These are phyloP conservation scores for Menidia menidia DNA, from an alignment of 2,797 vertebrate species.

Conservation along the genomic window DNA sequence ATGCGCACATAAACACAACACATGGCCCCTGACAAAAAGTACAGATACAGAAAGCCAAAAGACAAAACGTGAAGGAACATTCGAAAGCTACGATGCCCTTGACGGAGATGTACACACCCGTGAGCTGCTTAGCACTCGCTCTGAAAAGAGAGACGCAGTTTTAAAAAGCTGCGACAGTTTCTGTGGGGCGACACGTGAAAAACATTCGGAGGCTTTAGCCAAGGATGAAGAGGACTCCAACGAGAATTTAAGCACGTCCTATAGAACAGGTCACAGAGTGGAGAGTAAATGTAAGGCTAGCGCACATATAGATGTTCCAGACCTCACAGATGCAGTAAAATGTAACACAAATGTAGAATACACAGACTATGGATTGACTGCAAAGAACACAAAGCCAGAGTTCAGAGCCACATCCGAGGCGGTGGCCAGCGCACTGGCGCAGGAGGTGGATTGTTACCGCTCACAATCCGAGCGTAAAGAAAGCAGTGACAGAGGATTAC, in stretches of 20 bases:
- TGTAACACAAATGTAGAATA: neutral
- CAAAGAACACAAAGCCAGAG: constrained; percentile 11
- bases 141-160: neutral
- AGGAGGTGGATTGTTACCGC: constrained; percentile 19
- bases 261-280: constrained; percentile 8
- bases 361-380: constrained; percentile 14
- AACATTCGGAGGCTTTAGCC: neutral
- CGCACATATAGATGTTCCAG: neutral
- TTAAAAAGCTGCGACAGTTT: constrained; percentile 13
- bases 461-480: constrained; percentile 22
- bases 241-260: neutral
- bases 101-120: constrained; percentile 15
- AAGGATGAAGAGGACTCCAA: neutral
- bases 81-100: constrained; percentile 10
- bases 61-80: neutral
- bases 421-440: neutral
- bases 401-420: constrained; percentile 2
- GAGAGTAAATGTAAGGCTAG: neutral
- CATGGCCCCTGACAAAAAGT: constrained; percentile 6
- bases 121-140: constrained; percentile 12
- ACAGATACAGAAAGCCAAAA: neutral
- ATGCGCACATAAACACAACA: neutral
- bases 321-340: constrained; percentile 5
- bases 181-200: constrained; percentile 6
- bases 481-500: constrained; percentile 5